These are phyloP conservation scores for Bucco capensis DNA, from an alignment of 2,113 vertebrate genomes.

Conservation along the genomic window DNA sequence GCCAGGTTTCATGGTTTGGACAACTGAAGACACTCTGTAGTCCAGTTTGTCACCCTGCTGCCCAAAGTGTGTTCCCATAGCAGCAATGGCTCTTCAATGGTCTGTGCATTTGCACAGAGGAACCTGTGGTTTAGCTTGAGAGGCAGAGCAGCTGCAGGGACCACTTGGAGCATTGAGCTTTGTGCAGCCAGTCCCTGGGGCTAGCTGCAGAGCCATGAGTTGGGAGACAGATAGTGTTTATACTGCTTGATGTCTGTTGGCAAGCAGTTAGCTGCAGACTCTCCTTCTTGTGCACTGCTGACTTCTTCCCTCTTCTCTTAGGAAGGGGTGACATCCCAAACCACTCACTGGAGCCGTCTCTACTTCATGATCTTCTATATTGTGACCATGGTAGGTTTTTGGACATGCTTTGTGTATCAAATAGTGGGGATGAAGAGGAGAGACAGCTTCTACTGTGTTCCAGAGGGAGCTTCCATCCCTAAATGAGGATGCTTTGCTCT, in stretches of 20 bases:
- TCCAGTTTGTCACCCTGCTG: background rate
- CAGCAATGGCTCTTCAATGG: background rate
- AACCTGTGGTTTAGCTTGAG: background rate
- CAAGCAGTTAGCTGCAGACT: background rate
- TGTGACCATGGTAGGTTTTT: slow-evolving; percentile 90
- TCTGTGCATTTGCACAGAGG: background rate
- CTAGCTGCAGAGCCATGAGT: background rate
- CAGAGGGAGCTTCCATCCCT: background rate
- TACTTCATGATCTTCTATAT: slow-evolving; percentile 99
- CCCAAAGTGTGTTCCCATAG: background rate
- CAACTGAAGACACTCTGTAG: background rate
- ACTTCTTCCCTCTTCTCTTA: slow-evolving; percentile 29
- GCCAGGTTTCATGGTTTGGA: background rate
- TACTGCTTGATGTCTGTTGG: background rate
- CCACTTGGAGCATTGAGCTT: background rate
- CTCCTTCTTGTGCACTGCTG: background rate
- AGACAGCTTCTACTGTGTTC: background rate
- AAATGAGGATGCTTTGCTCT: background rate
- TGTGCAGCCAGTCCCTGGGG: background rate
- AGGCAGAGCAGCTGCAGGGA: background rate
- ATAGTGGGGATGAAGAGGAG: background rate
- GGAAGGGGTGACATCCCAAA: slow-evolving; percentile 97
- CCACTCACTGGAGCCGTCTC: slow-evolving; percentile 93
- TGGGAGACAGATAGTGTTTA: fast-evolving
- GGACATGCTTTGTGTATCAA: background rate